Evolutionary conservation across 2,888 invertebrate genomes (phyloP).

Genomic region (Ligdia adustata): DNA sequence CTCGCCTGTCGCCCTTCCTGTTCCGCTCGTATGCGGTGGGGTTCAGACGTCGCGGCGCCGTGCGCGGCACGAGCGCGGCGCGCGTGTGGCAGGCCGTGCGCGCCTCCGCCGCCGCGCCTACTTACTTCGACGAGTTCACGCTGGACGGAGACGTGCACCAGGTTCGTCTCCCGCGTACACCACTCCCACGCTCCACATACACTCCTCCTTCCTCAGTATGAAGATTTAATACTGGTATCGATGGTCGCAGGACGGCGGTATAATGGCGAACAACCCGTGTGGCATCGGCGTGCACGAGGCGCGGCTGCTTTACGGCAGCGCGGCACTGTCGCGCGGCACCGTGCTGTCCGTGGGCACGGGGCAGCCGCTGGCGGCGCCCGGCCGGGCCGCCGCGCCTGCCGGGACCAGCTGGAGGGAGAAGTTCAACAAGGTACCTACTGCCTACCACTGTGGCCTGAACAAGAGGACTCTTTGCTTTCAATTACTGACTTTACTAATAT

Average conservation of each 20-base stretch:
- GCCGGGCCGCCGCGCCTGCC: constrained; percentile 25
- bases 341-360: constrained; percentile 94
- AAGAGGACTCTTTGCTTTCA: too few relatives aligned
- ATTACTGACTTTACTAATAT: too few relatives aligned
- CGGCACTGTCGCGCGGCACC: constrained; percentile 85
- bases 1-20: constrained; percentile 89
- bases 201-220: constrained; percentile 42
- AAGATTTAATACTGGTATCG: too few relatives aligned
- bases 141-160: constrained; percentile 88
- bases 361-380: constrained; percentile 61
- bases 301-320: constrained; percentile 91
- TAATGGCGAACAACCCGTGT: constrained; percentile 94
- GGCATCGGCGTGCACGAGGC: constrained; percentile 95
- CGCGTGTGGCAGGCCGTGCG: constrained; percentile 93
- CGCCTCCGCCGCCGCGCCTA: constrained; percentile 96
- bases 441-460: too few relatives aligned
- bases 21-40: constrained; percentile 93
- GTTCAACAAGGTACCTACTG: constrained; percentile 86
- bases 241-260: constrained; percentile 94
- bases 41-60: constrained; percentile 86
- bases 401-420: constrained; percentile 89
- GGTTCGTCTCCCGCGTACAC: constrained; percentile 57
- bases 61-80: constrained; percentile 88
- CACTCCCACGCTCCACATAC: background rate
- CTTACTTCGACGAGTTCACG: constrained; percentile 93